Conservation (phyloP, 30 jellyfish, hydroid and myxozoan genomes). For the Phacellophora camtschatica region DNA sequence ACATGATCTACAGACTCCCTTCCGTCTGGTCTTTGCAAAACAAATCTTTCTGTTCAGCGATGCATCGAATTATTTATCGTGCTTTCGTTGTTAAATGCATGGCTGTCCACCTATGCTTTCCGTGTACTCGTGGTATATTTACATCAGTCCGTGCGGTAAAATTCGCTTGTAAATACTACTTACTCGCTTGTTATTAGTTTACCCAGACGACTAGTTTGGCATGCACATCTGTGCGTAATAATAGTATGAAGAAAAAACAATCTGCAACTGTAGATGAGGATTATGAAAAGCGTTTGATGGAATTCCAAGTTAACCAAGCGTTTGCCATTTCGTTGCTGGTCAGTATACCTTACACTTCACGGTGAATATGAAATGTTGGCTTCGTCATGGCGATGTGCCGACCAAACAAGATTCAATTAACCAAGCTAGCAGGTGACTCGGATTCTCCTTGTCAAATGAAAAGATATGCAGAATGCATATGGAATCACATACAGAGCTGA, state of each 20-base stretch:
- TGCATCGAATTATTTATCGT: too few species aligned
- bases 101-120: too few species aligned
- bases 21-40: neutral
- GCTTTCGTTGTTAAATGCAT: too few species aligned
- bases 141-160: neutral
- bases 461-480: slow-evolving; percentile 1
- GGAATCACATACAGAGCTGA: slow-evolving; percentile 57
- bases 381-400: slow-evolving; percentile 72
- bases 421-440: slow-evolving; percentile 66
- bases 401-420: slow-evolving; percentile 67
- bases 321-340: slow-evolving; percentile 71
- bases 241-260: slow-evolving; percentile 62
- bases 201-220: neutral
- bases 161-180: neutral
- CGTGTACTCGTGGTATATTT: too few species aligned
- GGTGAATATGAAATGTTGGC: slow-evolving; percentile 11
- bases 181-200: slow-evolving; percentile 9
- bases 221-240: slow-evolving; percentile 62
- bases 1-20: slow-evolving; percentile 43
- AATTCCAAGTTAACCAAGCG: slow-evolving; percentile 28
- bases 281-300: slow-evolving; percentile 27
- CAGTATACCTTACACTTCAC: neutral
- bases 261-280: slow-evolving; percentile 45
- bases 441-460: slow-evolving; percentile 38
- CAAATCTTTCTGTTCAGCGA: too few species aligned